phyloP scores from a whole-genome alignment of 2,113 vertebrate genomes.

The Murina feae region DNA sequence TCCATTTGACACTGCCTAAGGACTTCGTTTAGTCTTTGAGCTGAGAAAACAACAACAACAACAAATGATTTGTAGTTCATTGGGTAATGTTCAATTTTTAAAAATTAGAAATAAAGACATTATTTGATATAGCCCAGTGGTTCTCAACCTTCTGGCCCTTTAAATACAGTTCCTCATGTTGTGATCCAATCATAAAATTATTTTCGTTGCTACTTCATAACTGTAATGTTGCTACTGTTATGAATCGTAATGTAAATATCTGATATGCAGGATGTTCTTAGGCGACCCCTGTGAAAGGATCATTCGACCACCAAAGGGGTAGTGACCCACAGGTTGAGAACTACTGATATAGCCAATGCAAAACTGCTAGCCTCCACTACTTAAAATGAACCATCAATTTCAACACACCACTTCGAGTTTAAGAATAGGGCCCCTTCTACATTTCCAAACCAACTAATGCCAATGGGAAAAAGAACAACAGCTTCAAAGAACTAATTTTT shows the following conservation, averaged over 20 bases:
- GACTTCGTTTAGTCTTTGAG: slow-evolving; percentile 72
- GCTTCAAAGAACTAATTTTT: not conserved
- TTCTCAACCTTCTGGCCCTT: too few species aligned
- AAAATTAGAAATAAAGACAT: not conserved
- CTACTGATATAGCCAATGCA: not conserved
- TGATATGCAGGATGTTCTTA: too few species aligned
- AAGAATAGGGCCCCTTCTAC: not conserved
- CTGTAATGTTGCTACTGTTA: too few species aligned
- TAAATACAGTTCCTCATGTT: too few species aligned
- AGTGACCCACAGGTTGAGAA: too few species aligned
- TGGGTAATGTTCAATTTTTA: not conserved
- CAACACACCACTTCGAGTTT: not conserved
- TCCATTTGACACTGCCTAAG: slow-evolving; percentile 72
- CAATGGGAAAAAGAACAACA: not conserved
- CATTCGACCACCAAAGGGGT: too few species aligned
- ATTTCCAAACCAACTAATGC: not conserved
- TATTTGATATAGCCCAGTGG: not conserved
- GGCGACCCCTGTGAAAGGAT: too few species aligned
- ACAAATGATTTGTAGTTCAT: not conserved
- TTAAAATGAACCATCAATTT: not conserved
- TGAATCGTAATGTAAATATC: too few species aligned
- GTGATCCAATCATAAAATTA: too few species aligned
- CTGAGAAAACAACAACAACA: slow-evolving; percentile 73
- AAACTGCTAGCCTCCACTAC: not conserved
- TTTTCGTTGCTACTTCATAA: too few species aligned